phyloP scores from a whole-genome alignment of 2,888 invertebrate species.

The Ophion costatus region DNA sequence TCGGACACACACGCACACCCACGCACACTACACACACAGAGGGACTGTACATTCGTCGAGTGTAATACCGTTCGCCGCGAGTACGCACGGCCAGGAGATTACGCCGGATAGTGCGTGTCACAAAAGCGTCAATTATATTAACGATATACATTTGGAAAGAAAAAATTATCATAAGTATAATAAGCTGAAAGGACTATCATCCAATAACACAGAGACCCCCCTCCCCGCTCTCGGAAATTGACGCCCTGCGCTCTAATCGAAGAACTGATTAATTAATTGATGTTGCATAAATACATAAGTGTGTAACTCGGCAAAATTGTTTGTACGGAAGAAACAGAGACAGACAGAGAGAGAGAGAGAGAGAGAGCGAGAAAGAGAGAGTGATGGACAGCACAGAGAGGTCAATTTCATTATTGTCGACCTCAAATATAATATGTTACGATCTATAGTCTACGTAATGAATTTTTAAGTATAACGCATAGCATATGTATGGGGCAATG shows the following conservation, averaged over 20 bases:
- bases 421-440: slow-evolving; percentile 8
- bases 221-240: slow-evolving; percentile 3
- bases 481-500: too few species aligned
- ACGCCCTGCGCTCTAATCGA: slow-evolving; percentile 35
- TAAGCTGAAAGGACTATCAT: slow-evolving; percentile 37
- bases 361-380: background rate
- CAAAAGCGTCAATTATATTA: slow-evolving; percentile 68
- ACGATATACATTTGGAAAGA: slow-evolving; percentile 59
- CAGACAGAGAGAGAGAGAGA: background rate
- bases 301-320: background rate
- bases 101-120: slow-evolving; percentile 61
- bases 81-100: slow-evolving; percentile 30
- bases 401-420: slow-evolving; percentile 16
- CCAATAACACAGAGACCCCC: background rate
- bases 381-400: background rate
- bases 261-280: slow-evolving; percentile 37
- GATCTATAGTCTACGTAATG: slow-evolving; percentile 8
- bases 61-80: slow-evolving; percentile 27
- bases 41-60: background rate
- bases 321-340: background rate
- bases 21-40: background rate
- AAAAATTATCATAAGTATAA: slow-evolving; percentile 29
- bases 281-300: slow-evolving; percentile 12
- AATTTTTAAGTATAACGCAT: background rate
- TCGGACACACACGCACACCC: background rate